Evolutionary conservation across 2,797 vertebrate species (phyloP).

Genomic region (Loris lydekkerianus): DNA sequence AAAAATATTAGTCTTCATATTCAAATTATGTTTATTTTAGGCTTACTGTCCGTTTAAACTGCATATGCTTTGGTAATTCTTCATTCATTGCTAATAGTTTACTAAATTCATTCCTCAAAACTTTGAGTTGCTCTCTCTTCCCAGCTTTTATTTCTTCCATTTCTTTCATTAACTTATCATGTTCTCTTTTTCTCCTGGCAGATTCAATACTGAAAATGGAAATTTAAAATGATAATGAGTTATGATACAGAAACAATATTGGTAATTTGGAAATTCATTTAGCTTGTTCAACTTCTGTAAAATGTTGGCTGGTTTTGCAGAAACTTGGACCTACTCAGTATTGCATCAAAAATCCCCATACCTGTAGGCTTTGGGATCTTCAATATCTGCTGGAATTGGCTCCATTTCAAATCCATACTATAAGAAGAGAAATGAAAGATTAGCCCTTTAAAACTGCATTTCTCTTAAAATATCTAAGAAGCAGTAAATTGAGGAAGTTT

Average conservation of each 20-base stretch:
- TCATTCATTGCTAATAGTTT: constrained; percentile 90
- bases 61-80: constrained; percentile 91
- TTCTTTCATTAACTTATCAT: constrained; percentile 90
- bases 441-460: constrained; percentile 9
- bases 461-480: constrained; percentile 16
- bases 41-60: constrained; percentile 90
- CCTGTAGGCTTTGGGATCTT: constrained; percentile 93
- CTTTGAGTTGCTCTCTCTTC: constrained; percentile 88
- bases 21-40: constrained; percentile 36
- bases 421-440: constrained; percentile 66
- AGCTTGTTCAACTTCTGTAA: not conserved
- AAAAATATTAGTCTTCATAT: not conserved
- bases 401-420: constrained; percentile 91
- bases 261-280: constrained; percentile 29
- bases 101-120: constrained; percentile 89
- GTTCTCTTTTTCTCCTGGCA: constrained; percentile 92
- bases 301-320: constrained; percentile 11
- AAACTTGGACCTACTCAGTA: not conserved
- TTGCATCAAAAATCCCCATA: constrained; percentile 80
- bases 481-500: not conserved
- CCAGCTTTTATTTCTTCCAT: constrained; percentile 90
- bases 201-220: constrained; percentile 93
- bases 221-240: constrained; percentile 26
- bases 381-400: constrained; percentile 91
- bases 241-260: constrained; percentile 12